These are phyloP conservation scores for Crotophaga sulcirostris DNA, from an alignment of 2,113 vertebrate species.

Conservation along the genomic window DNA sequence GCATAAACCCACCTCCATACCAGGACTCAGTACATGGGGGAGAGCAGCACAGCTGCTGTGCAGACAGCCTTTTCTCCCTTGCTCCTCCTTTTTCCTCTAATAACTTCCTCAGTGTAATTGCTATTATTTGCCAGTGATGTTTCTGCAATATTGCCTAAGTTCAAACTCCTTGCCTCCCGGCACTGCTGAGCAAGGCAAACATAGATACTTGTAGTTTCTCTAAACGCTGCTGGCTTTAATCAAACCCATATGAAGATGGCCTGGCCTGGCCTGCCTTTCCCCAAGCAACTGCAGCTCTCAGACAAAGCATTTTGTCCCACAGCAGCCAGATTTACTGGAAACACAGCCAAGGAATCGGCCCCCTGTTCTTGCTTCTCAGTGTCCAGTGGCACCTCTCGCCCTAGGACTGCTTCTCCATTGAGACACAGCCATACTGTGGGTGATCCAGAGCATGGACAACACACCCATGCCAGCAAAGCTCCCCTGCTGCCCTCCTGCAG, in stretches of 20 bases:
- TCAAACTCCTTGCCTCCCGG: neutral
- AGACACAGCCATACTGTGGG: accelerated
- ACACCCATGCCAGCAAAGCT: neutral
- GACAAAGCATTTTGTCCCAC: neutral
- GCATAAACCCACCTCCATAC: neutral
- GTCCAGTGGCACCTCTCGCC: accelerated
- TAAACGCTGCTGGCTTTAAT: neutral
- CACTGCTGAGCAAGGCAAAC: neutral
- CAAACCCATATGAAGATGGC: neutral
- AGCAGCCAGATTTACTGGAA: neutral
- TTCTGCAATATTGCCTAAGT: neutral
- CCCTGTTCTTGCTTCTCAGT: accelerated
- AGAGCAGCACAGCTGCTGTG: accelerated
- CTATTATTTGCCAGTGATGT: neutral
- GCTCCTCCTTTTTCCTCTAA: neutral
- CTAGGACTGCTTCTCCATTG: neutral
- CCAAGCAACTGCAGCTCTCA: neutral
- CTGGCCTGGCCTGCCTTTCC: neutral
- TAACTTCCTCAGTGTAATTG: accelerated
- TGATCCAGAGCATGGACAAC: neutral
- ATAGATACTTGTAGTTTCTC: neutral
- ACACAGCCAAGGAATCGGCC: neutral
- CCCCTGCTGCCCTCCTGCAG: neutral
- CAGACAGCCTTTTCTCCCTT: neutral
- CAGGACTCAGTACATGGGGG: neutral